Evolutionary conservation across 2,888 invertebrate species (phyloP).

Genomic region (Epinotia ramella): DNA sequence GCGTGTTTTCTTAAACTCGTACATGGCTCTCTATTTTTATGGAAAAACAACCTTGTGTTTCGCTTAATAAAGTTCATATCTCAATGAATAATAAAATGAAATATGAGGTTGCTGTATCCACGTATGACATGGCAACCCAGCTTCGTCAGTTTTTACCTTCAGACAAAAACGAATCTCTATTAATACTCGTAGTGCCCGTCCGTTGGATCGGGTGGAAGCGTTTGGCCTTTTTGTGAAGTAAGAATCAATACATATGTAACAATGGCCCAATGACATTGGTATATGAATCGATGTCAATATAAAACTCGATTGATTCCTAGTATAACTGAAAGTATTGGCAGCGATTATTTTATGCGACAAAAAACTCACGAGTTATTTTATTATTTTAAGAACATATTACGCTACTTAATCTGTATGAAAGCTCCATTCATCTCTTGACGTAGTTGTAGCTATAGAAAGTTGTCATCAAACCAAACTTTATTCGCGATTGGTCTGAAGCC

Average conservation of each 20-base stretch:
- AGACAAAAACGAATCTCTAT: constrained; percentile 41
- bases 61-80: not conserved
- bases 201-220: constrained; percentile 26
- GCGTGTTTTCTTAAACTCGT: not conserved
- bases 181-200: constrained; percentile 33
- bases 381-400: too few relatives aligned
- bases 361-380: too few relatives aligned
- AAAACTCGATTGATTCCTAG: constrained; percentile 25
- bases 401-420: too few relatives aligned
- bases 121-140: constrained; percentile 19
- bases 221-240: constrained; percentile 33
- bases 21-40: not conserved
- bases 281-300: constrained; percentile 34
- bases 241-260: constrained; percentile 42
- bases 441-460: not conserved
- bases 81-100: not conserved
- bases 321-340: constrained; percentile 15
- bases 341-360: not conserved
- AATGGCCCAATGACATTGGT: constrained; percentile 29
- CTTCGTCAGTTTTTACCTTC: constrained; percentile 39
- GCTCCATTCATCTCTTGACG: too few relatives aligned
- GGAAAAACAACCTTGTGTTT: constrained; percentile 1
- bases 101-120: not conserved
- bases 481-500: too few relatives aligned
- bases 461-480: not conserved